Evolutionary conservation across 53 echinoderm and acorn worm species (phyloP), one percentile per base, ranked within the genome.

Genomic region (Holothuria scabra): DNA sequence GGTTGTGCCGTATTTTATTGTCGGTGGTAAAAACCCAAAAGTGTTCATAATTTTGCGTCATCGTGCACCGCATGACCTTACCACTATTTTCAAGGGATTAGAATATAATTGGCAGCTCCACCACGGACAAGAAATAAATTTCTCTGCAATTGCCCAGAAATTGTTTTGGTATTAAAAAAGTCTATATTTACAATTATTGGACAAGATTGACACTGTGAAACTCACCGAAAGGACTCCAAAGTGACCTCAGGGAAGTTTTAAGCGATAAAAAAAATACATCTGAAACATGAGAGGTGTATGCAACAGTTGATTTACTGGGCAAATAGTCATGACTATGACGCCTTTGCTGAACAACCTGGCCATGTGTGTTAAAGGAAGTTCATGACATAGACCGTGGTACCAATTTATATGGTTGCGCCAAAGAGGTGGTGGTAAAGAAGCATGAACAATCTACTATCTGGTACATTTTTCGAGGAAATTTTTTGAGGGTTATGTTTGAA

Each of bases 91-190:
- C 78, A 28, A 78, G 78, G 78, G 78, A 78, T 28, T 29, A 31
- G 20, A 7, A 20, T 57, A 78, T 78, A 78, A 78, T 78, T 78
- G 78, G 78, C 78, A 78, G 56, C 78, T 56, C 20, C 26, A 26
- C 56, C 78, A 26, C 28, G 56, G 78, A 58, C 78, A 56, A 58
- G 78, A 56, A 52, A 78, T 78, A 78, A 78, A 78, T 78, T 78
- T 78, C 32, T 56, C 14, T 78, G 55, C 56, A 78, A 57, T 78
- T 78, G 58, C 57, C 30, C 56, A 56, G 78, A 58, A 78, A 78
- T 78, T 78, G 78, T 78, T 78, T 78, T 78, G 78, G 57, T 78
- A 56, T 56, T 78, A 78, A 56, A 78, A 78, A 57, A 44, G 64
- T 30, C 26, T 56, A 59, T 78, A 78, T 55, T 78, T 78, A 78